Conservation (phyloP, 2,888 invertebrate species). For the Tetranychus truncatus region DNA sequence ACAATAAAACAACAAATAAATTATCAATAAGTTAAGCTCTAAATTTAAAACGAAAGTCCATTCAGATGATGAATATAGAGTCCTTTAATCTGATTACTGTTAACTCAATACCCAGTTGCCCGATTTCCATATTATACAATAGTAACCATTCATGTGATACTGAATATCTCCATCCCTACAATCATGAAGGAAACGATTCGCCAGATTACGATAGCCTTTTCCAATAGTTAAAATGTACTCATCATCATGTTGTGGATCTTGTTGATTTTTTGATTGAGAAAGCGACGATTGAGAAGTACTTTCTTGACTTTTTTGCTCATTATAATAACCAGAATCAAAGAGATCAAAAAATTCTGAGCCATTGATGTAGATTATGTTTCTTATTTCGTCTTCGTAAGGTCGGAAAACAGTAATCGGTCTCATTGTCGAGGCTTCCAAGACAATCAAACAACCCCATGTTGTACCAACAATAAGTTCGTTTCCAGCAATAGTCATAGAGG, state of each 20-base stretch:
- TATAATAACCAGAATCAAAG: not conserved
- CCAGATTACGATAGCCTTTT: conserved; percentile 59
- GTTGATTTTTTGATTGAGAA: not conserved
- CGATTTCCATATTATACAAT: conserved; percentile 4
- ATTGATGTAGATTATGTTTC: conserved; percentile 32
- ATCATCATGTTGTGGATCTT: not conserved
- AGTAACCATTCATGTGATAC: not conserved
- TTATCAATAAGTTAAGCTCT: not conserved
- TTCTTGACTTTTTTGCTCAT: no score
- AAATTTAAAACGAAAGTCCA: not conserved
- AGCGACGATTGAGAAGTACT: not conserved
- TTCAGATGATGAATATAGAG: not conserved
- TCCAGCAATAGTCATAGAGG: conserved; percentile 47
- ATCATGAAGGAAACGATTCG: conserved; percentile 31
- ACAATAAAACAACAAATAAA: no score
- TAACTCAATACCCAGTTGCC: not conserved
- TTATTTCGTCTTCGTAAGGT: conserved; percentile 65
- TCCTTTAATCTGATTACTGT: not conserved
- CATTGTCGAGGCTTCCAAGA: conserved; percentile 59
- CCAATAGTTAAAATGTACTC: conserved; percentile 47
- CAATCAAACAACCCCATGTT: conserved; percentile 80
- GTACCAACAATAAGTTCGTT: conserved; percentile 72
- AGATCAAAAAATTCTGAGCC: not conserved
- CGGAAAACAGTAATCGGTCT: conserved; percentile 78
- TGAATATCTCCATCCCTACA: not conserved